Evolutionary conservation across 2,888 invertebrate genomes (phyloP).

Genomic region (Coremacera marginata): DNA sequence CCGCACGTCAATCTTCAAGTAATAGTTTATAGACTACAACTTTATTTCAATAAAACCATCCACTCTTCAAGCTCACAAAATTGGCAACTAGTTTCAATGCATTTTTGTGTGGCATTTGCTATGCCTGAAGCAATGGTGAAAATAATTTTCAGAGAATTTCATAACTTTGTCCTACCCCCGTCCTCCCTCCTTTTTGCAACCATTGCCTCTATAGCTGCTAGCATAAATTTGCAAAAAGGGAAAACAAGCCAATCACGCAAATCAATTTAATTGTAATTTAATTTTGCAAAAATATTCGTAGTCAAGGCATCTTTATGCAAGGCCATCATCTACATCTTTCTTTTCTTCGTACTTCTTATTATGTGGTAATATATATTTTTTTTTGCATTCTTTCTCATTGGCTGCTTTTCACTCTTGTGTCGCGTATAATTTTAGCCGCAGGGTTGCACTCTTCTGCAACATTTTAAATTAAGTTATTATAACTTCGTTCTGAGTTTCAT

Average conservation of each 20-base stretch:
- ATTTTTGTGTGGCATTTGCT: background rate
- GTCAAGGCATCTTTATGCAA: background rate
- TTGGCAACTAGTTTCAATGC: no score
- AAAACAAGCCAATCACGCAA: conserved; percentile 40
- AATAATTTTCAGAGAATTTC: conserved; percentile 22
- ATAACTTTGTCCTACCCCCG: background rate
- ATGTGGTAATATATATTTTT: background rate
- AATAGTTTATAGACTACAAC: no score
- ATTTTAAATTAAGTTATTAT: conserved; percentile 16
- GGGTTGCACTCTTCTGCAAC: background rate
- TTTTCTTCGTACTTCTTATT: background rate
- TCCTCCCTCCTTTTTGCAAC: no score
- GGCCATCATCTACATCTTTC: background rate
- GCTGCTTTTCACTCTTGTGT: background rate
- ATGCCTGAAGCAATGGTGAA: conserved; percentile 13
- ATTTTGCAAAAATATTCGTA: conserved; percentile 29
- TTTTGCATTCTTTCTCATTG: background rate
- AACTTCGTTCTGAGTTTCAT: conserved; percentile 24
- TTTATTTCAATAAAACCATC: no score
- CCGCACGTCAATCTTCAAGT: no score
- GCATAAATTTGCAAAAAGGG: conserved; percentile 19
- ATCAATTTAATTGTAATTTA: conserved; percentile 41
- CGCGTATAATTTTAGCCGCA: background rate
- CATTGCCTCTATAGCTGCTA: background rate
- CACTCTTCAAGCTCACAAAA: no score